Percentiles rank a stretch among this genome's conserved stretches.
Evolutionary conservation across 2,797 vertebrate species (phyloP).

Genomic region (Phylloscopus collybita): DNA sequence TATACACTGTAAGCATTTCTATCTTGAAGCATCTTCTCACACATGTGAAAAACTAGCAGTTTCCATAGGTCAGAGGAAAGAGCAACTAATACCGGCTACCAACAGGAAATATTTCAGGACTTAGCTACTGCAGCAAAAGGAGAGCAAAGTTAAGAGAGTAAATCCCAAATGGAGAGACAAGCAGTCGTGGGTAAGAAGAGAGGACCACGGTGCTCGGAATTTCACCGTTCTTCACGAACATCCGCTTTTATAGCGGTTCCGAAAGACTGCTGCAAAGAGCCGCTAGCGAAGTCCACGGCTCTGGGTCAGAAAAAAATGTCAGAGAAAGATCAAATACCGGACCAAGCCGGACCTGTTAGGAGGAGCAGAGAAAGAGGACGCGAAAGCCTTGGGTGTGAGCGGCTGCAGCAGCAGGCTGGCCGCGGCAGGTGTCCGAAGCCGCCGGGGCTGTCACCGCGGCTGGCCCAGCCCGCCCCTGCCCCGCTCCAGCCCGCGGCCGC

Average conservation of each 20-base stretch:
- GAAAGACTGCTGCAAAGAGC: accelerated
- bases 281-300: neutral
- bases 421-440: neutral
- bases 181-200: no score
- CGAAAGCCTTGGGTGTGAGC: accelerated
- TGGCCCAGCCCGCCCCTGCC: neutral
- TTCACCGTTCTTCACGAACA: neutral
- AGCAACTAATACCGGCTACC: neutral
- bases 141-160: neutral
- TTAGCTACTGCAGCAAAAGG: neutral
- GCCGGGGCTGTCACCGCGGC: neutral
- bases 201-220: accelerated
- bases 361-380: neutral
- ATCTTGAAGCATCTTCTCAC: neutral
- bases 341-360: neutral
- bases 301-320: accelerated
- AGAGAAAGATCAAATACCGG: neutral
- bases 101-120: neutral
- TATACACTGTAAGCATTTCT: neutral
- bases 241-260: accelerated
- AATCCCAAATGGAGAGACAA: neutral
- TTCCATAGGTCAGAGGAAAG: neutral
- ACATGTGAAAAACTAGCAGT: neutral
- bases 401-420: neutral
- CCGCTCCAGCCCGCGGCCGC: neutral